phyloP scores from a whole-genome alignment of 2,113 vertebrate species.

The Misgurnus anguillicaudatus region DNA sequence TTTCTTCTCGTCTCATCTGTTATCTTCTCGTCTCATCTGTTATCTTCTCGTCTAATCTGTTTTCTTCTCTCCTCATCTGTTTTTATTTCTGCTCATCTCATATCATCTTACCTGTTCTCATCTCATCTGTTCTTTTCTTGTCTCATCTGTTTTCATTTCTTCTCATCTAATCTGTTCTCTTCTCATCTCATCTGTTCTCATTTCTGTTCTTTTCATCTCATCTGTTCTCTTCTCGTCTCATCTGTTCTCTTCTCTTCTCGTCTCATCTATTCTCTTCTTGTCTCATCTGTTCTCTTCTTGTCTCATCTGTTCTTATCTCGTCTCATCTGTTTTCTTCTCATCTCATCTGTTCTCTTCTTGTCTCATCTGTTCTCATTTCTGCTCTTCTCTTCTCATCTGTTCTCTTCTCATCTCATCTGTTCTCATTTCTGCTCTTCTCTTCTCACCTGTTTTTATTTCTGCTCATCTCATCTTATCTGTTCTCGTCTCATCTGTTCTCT shows the following conservation, averaged over 20 bases:
- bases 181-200: neutral
- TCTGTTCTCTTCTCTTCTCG: neutral
- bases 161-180: neutral
- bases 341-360: too few species aligned
- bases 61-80: too few species aligned
- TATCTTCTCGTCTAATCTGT: too few species aligned
- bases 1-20: too few species aligned
- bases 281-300: conserved; percentile 1
- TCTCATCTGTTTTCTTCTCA: too few species aligned
- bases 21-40: too few species aligned
- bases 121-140: too few species aligned
- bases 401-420: neutral
- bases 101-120: too few species aligned
- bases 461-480: too few species aligned
- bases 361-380: neutral
- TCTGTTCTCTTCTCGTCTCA: too few species aligned
- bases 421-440: neutral
- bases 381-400: neutral
- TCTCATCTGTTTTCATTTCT: too few species aligned
- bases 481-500: too few species aligned
- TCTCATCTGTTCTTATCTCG: neutral
- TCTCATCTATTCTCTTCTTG: neutral
- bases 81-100: neutral
- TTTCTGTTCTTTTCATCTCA: neutral
- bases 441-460: neutral